Evolutionary conservation across 23 tunicate species (phyloP), one percentile per base, ranked within the genome.

Genomic region (Styela plicata): DNA sequence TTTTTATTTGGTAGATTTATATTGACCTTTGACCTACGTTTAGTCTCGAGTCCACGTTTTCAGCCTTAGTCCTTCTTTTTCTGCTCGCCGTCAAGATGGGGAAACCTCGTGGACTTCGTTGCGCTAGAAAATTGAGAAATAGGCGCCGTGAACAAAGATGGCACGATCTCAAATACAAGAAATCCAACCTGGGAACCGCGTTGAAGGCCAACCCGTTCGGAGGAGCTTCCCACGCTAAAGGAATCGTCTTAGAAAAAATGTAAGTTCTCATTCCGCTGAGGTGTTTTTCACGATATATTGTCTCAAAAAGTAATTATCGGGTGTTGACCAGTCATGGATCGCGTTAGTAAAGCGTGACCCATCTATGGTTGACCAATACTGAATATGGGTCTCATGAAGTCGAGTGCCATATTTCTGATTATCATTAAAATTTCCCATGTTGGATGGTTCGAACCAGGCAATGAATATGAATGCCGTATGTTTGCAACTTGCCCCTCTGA

Each of bases 161-260:
- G 99, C 83, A 82, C 79, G 99, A 96, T 68, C 81, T 87, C 70
- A 93, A 92, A 63, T 96, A 96, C 94, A 96, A 96, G 66, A 91
- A 96, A 67, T 88, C 97, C 32, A 92, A 96, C 73, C 74, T 91
- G 52, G 97, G 99, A 77, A 96, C 99, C 18, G 99, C 99, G 16
- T 78, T 96, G 77, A 96, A 91, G 63, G 99, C 99, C 32, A 96
- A 96, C 63, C 99, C 99, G 17, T 96, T 96, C 64, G 99, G 99
- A 69, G 99, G 99, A 21, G 97, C 99, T 63, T 96, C 99, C 26
- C 99, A 96, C 85, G 99, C 99, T 16, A 96, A 96, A 63, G 99
- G 99, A 82, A 96, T 96, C 79, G 99, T 96, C 36, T 87, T 96
- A 33, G 99, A 96, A 87, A 96, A 96, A 77, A 96, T 93, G 93